phyloP scores from a whole-genome alignment of 2,113 vertebrate species.

The Herpetotheres cachinnans region DNA sequence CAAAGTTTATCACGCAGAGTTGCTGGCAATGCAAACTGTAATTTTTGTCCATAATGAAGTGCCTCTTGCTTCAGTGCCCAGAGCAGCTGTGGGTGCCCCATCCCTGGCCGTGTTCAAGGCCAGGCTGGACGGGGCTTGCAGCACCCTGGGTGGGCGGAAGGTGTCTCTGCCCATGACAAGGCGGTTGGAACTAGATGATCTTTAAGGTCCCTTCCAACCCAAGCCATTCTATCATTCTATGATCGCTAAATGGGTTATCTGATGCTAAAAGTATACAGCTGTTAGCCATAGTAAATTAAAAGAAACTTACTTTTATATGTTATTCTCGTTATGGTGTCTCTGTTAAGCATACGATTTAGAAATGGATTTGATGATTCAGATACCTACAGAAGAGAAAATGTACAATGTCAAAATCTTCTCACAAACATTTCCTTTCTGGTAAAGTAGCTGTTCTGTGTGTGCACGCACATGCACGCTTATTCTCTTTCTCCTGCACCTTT shows the following conservation, averaged over 20 bases:
- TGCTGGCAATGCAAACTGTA: background rate
- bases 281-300: background rate
- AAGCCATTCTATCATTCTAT: too few species aligned
- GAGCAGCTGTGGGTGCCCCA: too few species aligned
- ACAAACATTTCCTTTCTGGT: background rate
- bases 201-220: too few species aligned
- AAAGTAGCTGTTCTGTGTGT: background rate
- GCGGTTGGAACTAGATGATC: too few species aligned
- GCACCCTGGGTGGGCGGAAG: too few species aligned
- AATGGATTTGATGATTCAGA: conserved; percentile 96
- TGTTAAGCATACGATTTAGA: conserved; percentile 99
- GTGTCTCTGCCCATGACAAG: too few species aligned
- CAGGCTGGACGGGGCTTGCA: too few species aligned
- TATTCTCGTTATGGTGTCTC: conserved; percentile 99
- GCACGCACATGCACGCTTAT: background rate
- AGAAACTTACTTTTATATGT: conserved; percentile 97
- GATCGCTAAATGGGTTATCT: background rate
- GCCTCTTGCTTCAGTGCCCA: background rate
- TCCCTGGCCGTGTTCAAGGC: too few species aligned
- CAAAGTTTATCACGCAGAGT: background rate
- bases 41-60: background rate
- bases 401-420: background rate
- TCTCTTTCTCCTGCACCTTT: background rate
- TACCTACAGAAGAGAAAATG: conserved; percentile 77
- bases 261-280: background rate